Conservation (phyloP, 2,797 vertebrate genomes). For the Urocyon cinereoargenteus region DNA sequence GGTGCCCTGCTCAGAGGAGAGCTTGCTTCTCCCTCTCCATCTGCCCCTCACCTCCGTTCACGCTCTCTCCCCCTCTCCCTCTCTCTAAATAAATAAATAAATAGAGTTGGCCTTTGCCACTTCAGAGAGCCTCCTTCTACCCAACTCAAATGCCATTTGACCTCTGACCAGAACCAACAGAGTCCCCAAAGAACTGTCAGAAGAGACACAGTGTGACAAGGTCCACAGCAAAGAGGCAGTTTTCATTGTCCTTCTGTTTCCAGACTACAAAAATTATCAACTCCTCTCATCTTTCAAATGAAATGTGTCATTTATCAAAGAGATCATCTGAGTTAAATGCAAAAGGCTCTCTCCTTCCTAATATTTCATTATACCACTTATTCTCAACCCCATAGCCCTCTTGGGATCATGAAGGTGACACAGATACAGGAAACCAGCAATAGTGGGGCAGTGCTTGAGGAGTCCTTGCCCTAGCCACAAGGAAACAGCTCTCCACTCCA, state of each 20-base stretch:
- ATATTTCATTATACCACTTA: neutral
- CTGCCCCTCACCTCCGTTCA: no score
- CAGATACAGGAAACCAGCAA: neutral
- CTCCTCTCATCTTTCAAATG: neutral
- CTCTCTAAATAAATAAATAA: no score
- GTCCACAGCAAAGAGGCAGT: no score
- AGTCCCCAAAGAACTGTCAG: neutral
- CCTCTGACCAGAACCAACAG: neutral
- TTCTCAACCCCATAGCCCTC: neutral
- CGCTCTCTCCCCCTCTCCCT: no score
- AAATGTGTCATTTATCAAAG: neutral
- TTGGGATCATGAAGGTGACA: neutral
- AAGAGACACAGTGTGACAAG: fast-evolving
- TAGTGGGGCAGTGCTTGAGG: fast-evolving
- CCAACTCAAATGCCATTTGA: neutral
- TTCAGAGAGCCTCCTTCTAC: neutral
- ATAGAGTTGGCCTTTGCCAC: neutral
- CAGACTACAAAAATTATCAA: neutral
- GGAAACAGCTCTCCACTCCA: neutral
- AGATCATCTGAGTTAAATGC: neutral
- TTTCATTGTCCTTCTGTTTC: neutral
- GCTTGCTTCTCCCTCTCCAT: no score
- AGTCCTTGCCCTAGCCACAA: neutral
- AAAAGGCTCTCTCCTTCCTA: neutral
- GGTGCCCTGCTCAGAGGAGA: no score